Conservation (phyloP, 2,888 invertebrate genomes). For the Protula sp. region DNA sequence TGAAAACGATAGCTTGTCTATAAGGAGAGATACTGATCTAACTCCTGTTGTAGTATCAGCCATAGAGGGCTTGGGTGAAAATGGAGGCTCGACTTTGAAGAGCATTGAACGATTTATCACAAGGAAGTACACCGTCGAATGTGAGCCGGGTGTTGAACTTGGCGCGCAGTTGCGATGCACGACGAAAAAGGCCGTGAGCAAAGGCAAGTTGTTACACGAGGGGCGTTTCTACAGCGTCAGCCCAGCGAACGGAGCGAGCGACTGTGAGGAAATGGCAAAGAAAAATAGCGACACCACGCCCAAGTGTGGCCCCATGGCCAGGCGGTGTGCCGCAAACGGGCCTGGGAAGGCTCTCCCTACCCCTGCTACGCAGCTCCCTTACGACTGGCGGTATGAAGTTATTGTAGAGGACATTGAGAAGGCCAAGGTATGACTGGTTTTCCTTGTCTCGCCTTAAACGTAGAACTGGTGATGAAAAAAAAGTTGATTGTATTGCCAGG, state of each 20-base stretch:
- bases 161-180: background rate
- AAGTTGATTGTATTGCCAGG: no score
- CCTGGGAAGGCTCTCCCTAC: no score
- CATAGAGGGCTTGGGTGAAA: background rate
- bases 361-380: no score
- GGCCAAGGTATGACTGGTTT: background rate
- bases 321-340: no score
- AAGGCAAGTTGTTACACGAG: background rate
- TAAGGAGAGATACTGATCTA: background rate
- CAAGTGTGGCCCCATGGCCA: background rate
- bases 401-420: background rate
- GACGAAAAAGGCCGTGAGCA: background rate
- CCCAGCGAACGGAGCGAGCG: no score
- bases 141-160: background rate
- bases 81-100: background rate
- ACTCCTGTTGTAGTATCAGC: background rate
- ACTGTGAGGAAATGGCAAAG: no score
- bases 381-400: background rate
- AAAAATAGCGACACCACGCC: no score
- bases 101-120: background rate
- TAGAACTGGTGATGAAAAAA: no score
- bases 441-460: background rate
- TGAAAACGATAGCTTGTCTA: background rate
- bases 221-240: background rate
- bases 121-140: background rate